Conservation (phyloP, 1,140 invertebrate genomes). For the Magallana gigas region DNA sequence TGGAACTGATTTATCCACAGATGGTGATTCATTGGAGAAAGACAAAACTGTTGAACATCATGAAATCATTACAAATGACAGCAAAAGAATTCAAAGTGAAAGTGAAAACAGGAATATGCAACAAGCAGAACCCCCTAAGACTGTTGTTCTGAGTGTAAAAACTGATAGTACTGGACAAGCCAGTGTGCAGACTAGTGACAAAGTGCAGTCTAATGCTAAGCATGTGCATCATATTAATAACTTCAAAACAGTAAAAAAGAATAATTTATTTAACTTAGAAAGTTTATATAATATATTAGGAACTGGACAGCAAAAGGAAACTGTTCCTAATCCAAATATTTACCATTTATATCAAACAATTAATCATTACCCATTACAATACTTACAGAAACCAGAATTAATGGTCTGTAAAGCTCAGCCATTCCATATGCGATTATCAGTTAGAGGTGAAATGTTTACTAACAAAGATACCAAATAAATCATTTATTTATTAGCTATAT, state of each 20-base stretch:
- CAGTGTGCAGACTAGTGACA: not conserved
- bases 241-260: constrained; percentile 1
- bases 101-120: not conserved
- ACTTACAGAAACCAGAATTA: constrained; percentile 82
- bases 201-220: not conserved
- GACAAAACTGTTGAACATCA: not conserved
- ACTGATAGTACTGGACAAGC: constrained; percentile 17
- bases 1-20: not conserved
- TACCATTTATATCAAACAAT: constrained; percentile 83
- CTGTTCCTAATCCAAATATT: constrained; percentile 76
- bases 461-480: not conserved
- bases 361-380: constrained; percentile 79
- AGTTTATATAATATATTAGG: constrained; percentile 39
- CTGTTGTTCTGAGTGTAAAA: constrained; percentile 28
- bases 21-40: not conserved
- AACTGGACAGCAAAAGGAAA: constrained; percentile 1
- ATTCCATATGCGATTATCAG: constrained; percentile 86
- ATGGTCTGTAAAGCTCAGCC: constrained; percentile 85
- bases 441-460: constrained; percentile 84
- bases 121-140: not conserved
- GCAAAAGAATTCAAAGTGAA: not conserved
- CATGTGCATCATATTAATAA: not conserved
- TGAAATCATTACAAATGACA: not conserved
- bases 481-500: not conserved
- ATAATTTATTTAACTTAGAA: constrained; percentile 36